Conservation (phyloP, 2,797 vertebrate genomes). For the Smutsia temminckii region DNA sequence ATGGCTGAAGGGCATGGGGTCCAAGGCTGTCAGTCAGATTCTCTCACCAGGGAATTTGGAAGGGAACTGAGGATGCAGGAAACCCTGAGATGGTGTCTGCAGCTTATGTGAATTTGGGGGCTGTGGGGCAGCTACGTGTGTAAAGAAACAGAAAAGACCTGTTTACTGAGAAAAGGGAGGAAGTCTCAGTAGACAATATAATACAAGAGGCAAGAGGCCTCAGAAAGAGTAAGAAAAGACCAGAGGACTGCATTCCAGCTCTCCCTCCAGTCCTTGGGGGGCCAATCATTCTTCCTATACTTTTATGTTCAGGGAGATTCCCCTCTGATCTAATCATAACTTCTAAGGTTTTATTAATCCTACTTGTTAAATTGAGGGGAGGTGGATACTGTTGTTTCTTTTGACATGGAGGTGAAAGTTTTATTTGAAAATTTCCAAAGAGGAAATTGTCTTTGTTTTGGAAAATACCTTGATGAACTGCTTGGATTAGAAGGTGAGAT, state of each 20-base stretch:
- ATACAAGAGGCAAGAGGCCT: neutral
- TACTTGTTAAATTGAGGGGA: neutral
- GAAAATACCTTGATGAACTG: conserved; percentile 1
- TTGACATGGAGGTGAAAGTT: neutral
- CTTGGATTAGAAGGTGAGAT: neutral
- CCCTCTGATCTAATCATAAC: neutral
- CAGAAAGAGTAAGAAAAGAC: neutral
- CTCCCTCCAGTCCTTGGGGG: neutral
- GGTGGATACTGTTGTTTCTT: neutral
- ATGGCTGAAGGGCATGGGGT: neutral
- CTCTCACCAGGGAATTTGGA: neutral
- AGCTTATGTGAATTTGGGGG: neutral
- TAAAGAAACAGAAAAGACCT: neutral
- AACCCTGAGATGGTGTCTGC: neutral
- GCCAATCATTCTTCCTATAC: neutral
- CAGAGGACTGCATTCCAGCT: neutral
- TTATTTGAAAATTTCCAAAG: conserved; percentile 25
- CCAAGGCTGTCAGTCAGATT: neutral
- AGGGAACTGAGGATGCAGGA: neutral
- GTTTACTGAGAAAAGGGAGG: neutral
- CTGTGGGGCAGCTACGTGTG: neutral
- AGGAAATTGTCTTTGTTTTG: conserved; percentile 37
- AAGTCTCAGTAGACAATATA: neutral
- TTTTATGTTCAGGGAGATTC: neutral
- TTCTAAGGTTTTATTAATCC: conserved; percentile 31